phyloP scores from a whole-genome alignment of 1,140 invertebrate species.

The Drosophila quadrilineata region DNA sequence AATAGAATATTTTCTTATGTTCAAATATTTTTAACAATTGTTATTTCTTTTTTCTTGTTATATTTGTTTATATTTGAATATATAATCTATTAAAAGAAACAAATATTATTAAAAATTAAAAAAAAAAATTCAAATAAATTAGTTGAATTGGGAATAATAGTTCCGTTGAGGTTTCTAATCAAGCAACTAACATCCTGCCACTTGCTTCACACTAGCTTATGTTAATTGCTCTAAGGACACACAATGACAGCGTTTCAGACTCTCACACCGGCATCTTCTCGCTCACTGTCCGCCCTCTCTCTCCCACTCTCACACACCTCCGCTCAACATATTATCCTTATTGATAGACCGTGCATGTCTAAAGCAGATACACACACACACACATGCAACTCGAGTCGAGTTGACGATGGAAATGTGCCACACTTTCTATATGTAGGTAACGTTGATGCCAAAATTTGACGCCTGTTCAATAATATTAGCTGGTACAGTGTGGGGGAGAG shows the following conservation, averaged over 20 bases:
- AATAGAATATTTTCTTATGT: too few relatives aligned
- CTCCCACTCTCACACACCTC: not conserved
- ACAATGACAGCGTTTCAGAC: slow-evolving; percentile 25
- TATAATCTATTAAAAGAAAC: too few relatives aligned
- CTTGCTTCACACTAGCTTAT: slow-evolving; percentile 10
- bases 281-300: not conserved
- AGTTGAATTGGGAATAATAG: not conserved
- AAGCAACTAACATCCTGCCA: not conserved
- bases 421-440: slow-evolving; percentile 44
- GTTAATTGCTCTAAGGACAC: slow-evolving; percentile 50
- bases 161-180: too few relatives aligned
- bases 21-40: too few relatives aligned
- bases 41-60: too few relatives aligned
- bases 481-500: slow-evolving; percentile 12
- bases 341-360: slow-evolving; percentile 23
- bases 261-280: not conserved
- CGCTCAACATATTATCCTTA: too few relatives aligned
- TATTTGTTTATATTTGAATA: too few relatives aligned
- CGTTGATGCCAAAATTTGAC: slow-evolving; percentile 51
- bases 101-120: not conserved
- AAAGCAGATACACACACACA: not conserved
- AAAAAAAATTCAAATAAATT: too few relatives aligned
- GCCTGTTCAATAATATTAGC: slow-evolving; percentile 75
- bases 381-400: not conserved
- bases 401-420: slow-evolving; percentile 58